Conservation (phyloP, 1,140 invertebrate genomes). For the Drosophila bipectinata region DNA sequence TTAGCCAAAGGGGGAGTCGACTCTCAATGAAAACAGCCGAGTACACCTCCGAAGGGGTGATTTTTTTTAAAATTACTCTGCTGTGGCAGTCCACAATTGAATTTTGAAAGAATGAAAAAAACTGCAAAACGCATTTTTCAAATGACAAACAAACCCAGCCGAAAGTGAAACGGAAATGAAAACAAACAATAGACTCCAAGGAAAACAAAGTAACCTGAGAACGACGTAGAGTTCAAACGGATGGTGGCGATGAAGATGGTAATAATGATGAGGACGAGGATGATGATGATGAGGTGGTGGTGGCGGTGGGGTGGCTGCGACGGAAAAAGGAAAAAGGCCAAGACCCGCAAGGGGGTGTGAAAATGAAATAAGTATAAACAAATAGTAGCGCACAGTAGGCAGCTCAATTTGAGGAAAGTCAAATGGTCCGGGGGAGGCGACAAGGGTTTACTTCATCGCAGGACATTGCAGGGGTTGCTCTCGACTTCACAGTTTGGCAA, state of each 20-base stretch:
- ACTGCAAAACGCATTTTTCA: slow-evolving; percentile 65
- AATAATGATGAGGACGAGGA: slow-evolving; percentile 25
- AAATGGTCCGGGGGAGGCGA: slow-evolving; percentile 45
- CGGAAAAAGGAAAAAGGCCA: slow-evolving; percentile 2
- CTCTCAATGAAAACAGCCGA: not conserved
- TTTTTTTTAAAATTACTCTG: slow-evolving; percentile 12
- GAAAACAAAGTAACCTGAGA: slow-evolving; percentile 80
- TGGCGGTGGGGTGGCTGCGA: slow-evolving; percentile 12
- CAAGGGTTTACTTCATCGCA: slow-evolving; percentile 7
- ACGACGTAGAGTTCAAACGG: slow-evolving; percentile 50
- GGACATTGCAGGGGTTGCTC: slow-evolving; percentile 15
- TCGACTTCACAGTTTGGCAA: slow-evolving; percentile 35
- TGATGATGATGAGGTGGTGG: slow-evolving; percentile 36
- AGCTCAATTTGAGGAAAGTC: slow-evolving; percentile 62
- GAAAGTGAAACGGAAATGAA: slow-evolving; percentile 78
- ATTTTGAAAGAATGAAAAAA: slow-evolving; percentile 42
- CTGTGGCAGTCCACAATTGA: slow-evolving; percentile 76
- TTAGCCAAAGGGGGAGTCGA: slow-evolving; percentile 59
- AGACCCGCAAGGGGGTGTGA: slow-evolving; percentile 61
- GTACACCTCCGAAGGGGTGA: slow-evolving; percentile 50
- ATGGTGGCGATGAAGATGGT: slow-evolving; percentile 28
- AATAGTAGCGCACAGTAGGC: slow-evolving; percentile 61
- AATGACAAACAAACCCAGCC: slow-evolving; percentile 64
- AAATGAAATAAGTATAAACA: slow-evolving; percentile 81
- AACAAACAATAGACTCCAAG: slow-evolving; percentile 71